These are phyloP conservation scores for Drosophila recens DNA, from an alignment of 2,888 invertebrate species.

Conservation along the genomic window DNA sequence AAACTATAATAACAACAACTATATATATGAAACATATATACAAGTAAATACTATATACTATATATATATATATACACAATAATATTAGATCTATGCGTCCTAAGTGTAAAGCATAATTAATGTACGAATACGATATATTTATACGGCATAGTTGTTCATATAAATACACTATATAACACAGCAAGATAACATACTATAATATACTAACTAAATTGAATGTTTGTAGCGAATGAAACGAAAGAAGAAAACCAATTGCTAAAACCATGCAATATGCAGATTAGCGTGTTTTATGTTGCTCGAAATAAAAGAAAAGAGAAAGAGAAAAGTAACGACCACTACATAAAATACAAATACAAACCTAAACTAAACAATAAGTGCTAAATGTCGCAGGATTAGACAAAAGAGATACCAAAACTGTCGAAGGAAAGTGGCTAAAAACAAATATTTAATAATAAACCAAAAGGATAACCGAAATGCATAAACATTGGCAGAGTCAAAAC, in stretches of 20 bases:
- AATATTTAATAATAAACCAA: slow-evolving; percentile 45
- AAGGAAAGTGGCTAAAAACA: slow-evolving; percentile 46
- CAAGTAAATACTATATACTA: slow-evolving; percentile 63
- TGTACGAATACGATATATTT: slow-evolving; percentile 72
- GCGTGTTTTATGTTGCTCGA: slow-evolving; percentile 53
- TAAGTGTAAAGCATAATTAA: slow-evolving; percentile 73
- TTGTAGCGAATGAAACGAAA: slow-evolving; percentile 72
- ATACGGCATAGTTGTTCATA: slow-evolving; percentile 56
- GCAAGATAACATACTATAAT: slow-evolving; percentile 44
- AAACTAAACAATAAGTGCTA: slow-evolving; percentile 58
- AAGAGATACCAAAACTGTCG: slow-evolving; percentile 68
- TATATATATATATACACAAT: slow-evolving; percentile 62
- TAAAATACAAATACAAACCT: slow-evolving; percentile 48
- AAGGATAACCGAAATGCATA: slow-evolving; percentile 25
- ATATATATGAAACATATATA: slow-evolving; percentile 72
- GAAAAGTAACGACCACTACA: slow-evolving; percentile 38
- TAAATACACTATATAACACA: slow-evolving; percentile 46
- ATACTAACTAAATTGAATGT: slow-evolving; percentile 70
- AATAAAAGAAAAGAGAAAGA: slow-evolving; percentile 5
- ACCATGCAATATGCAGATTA: slow-evolving; percentile 50
- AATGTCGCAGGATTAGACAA: slow-evolving; percentile 58
- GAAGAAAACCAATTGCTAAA: slow-evolving; percentile 41
- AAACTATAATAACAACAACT: slow-evolving; percentile 56
- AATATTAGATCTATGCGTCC: slow-evolving; percentile 74
- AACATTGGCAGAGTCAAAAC: slow-evolving; percentile 29